Conservation (phyloP, 2,888 invertebrate genomes). For the Crocallis elinguaria region DNA sequence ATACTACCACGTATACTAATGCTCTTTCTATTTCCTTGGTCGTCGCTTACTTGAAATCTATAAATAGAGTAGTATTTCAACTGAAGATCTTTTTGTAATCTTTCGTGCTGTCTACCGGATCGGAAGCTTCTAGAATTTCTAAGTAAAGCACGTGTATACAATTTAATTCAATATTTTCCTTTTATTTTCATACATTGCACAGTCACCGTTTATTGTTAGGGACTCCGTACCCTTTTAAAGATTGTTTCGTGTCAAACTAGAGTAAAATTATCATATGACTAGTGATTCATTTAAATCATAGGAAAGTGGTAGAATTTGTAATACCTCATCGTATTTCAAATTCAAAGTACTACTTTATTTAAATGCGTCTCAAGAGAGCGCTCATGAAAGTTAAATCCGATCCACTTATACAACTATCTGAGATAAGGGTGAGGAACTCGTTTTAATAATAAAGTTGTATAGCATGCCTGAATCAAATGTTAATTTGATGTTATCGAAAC, state of each 20-base stretch:
- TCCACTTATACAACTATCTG: no score
- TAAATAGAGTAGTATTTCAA: constrained; percentile 29
- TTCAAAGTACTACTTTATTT: no score
- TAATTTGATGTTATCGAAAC: background rate
- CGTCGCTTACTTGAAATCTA: constrained; percentile 20
- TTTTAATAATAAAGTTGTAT: no score
- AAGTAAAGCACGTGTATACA: constrained; percentile 27
- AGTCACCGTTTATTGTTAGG: background rate
- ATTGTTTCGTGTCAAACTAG: background rate
- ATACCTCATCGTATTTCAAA: no score
- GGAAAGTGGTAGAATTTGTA: no score
- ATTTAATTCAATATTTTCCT: constrained; percentile 33
- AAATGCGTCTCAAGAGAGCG: no score
- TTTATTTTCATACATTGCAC: constrained; percentile 1
- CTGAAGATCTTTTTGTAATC: constrained; percentile 31
- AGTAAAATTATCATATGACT: no score
- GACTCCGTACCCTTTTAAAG: background rate
- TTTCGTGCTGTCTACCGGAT: constrained; percentile 33
- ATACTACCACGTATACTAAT: constrained; percentile 9
- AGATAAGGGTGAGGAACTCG: no score
- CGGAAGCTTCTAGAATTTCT: constrained; percentile 33
- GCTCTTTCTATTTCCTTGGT: constrained; percentile 28
- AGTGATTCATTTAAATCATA: no score
- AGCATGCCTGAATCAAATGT: background rate
- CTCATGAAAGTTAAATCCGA: no score